Conservation (phyloP, 2,888 invertebrate genomes). For the Marasmarcha lunaedactyla region DNA sequence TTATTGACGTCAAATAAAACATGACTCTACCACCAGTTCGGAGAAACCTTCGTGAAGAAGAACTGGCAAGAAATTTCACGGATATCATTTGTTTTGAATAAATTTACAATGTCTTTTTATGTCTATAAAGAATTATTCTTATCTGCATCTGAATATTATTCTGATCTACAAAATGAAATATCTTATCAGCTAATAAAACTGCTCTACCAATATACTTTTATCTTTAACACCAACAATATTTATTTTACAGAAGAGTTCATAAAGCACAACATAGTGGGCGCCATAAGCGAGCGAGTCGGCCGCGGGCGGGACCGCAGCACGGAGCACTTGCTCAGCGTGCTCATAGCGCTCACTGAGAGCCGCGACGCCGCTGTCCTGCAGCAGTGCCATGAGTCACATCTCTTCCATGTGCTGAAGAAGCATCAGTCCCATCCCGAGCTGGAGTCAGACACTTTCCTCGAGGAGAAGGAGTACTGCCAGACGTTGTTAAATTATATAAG, state of each 20-base stretch:
- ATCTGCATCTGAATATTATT: too few relatives aligned
- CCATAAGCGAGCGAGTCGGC: slow-evolving; percentile 28
- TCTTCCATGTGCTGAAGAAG: slow-evolving; percentile 26
- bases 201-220: too few relatives aligned
- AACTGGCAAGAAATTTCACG: too few relatives aligned
- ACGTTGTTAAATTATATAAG: slow-evolving; percentile 21
- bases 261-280: slow-evolving; percentile 27
- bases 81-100: too few relatives aligned
- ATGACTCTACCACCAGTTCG: too few relatives aligned
- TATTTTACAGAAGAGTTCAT: slow-evolving; percentile 41
- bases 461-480: slow-evolving; percentile 39
- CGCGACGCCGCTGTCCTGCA: slow-evolving; percentile 22
- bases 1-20: too few relatives aligned
- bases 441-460: slow-evolving; percentile 26
- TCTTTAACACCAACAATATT: too few relatives aligned
- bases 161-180: too few relatives aligned
- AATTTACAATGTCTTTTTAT: too few relatives aligned
- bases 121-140: too few relatives aligned
- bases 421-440: slow-evolving; percentile 30
- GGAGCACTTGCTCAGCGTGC: slow-evolving; percentile 39
- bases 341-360: slow-evolving; percentile 26
- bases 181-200: too few relatives aligned
- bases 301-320: slow-evolving; percentile 28
- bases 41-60: too few relatives aligned
- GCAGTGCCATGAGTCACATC: slow-evolving; percentile 27